A percentile compares a stretch with the other conserved stretches of the same genome.
Conservation (phyloP, 2,113 vertebrate genomes). For the Embiotoca jacksoni region DNA sequence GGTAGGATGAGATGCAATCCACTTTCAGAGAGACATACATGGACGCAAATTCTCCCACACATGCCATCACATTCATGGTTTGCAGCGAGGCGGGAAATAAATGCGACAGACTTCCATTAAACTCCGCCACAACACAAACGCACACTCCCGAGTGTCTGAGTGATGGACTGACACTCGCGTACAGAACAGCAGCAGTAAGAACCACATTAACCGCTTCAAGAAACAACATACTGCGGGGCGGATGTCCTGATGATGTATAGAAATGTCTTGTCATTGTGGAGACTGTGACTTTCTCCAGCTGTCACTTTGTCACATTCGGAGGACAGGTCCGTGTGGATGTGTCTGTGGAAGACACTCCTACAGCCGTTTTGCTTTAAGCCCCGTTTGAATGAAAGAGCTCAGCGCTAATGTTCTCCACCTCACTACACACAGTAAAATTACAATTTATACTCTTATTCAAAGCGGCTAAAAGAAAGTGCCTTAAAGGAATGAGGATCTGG, state of each 20-base stretch:
- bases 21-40: constrained; percentile 58
- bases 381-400: constrained; percentile 43
- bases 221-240: constrained; percentile 36
- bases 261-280: constrained; percentile 40
- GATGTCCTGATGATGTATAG: constrained; percentile 26
- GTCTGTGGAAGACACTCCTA: constrained; percentile 31
- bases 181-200: constrained; percentile 19
- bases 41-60: background rate
- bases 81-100: constrained; percentile 18
- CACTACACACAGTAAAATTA: constrained; percentile 59
- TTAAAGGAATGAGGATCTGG: constrained; percentile 30
- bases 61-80: background rate
- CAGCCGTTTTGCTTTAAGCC: constrained; percentile 16
- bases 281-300: constrained; percentile 31
- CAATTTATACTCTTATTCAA: constrained; percentile 54
- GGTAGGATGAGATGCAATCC: background rate
- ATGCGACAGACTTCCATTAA: constrained; percentile 47
- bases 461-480: constrained; percentile 46
- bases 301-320: constrained; percentile 47
- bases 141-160: constrained; percentile 5
- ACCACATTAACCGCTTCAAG: constrained; percentile 54
- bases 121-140: constrained; percentile 5
- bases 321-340: constrained; percentile 1
- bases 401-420: constrained; percentile 57
- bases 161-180: constrained; percentile 47